phyloP scores from a whole-genome alignment of 2,888 invertebrate species.

The Mesochorus sp. region DNA sequence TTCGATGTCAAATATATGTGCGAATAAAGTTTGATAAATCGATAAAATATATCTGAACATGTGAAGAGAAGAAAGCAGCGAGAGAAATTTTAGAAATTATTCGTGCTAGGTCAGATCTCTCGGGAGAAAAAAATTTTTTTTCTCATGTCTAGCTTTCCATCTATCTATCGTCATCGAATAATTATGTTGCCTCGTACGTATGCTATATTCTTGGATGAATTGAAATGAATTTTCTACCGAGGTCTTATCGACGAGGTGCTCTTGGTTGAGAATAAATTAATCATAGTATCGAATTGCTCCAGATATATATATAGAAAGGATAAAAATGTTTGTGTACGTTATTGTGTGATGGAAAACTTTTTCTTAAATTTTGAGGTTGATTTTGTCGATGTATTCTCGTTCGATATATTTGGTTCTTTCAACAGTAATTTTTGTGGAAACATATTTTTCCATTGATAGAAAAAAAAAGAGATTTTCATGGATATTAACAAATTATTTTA shows the following conservation, averaged over 20 bases:
- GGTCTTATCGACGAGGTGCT: conserved; percentile 27
- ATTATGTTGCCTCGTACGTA: conserved; percentile 38
- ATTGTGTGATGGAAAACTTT: conserved; percentile 40
- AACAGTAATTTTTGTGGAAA: not conserved
- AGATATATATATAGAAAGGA: not conserved
- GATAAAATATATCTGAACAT: conserved; percentile 21
- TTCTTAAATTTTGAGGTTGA: conserved; percentile 2
- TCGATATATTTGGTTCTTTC: not conserved
- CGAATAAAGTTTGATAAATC: conserved; percentile 1
- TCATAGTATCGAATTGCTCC: not conserved
- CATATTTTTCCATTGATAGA: too few relatives aligned
- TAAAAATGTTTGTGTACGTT: not conserved
- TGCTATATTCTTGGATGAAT: conserved; percentile 43
- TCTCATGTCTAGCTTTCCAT: conserved; percentile 19
- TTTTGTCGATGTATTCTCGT: not conserved
- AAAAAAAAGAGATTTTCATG: too few relatives aligned
- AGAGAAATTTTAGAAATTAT: conserved; percentile 24
- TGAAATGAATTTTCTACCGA: conserved; percentile 29
- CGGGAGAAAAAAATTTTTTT: conserved; percentile 33
- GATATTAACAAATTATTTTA: too few relatives aligned
- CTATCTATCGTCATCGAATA: conserved; percentile 35
- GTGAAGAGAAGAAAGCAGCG: not conserved
- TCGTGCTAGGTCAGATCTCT: conserved; percentile 40
- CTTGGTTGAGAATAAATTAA: conserved; percentile 23
- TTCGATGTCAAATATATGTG: not conserved